Conservation (phyloP, 2,888 invertebrate species). For the Trichogramma dendrolimi region DNA sequence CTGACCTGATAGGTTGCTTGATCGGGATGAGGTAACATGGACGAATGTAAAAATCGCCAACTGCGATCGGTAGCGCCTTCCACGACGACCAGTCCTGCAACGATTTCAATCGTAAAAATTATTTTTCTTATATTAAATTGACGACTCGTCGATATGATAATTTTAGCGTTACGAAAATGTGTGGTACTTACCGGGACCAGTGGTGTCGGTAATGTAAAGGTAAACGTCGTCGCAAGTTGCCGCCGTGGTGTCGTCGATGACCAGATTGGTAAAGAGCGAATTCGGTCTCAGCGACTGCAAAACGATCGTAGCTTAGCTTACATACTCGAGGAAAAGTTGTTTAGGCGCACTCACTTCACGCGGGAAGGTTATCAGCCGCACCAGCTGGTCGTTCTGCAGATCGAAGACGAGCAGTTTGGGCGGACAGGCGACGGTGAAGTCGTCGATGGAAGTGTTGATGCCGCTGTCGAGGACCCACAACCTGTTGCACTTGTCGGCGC, state of each 20-base stretch:
- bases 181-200: conserved; percentile 64
- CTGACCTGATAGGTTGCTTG: conserved; percentile 63
- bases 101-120: neutral
- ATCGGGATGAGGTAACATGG: conserved; percentile 83
- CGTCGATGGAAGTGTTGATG: conserved; percentile 66
- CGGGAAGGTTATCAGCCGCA: conserved; percentile 71
- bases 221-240: conserved; percentile 72
- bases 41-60: conserved; percentile 75
- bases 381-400: conserved; percentile 66
- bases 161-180: neutral
- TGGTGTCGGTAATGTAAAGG: conserved; percentile 77
- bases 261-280: conserved; percentile 72
- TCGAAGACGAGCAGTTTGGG: conserved; percentile 80
- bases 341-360: conserved; percentile 52
- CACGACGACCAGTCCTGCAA: conserved; percentile 57
- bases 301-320: conserved; percentile 4
- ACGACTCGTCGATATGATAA: neutral
- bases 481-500: conserved; percentile 75
- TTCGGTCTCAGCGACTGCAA: conserved; percentile 64
- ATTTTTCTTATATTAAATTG: neutral
- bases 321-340: neutral
- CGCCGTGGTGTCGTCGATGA: conserved; percentile 70
- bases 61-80: conserved; percentile 72
- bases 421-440: conserved; percentile 66
- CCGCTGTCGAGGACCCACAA: conserved; percentile 81